Conservation (phyloP, 2,888 invertebrate genomes). For the Linyphia triangularis region DNA sequence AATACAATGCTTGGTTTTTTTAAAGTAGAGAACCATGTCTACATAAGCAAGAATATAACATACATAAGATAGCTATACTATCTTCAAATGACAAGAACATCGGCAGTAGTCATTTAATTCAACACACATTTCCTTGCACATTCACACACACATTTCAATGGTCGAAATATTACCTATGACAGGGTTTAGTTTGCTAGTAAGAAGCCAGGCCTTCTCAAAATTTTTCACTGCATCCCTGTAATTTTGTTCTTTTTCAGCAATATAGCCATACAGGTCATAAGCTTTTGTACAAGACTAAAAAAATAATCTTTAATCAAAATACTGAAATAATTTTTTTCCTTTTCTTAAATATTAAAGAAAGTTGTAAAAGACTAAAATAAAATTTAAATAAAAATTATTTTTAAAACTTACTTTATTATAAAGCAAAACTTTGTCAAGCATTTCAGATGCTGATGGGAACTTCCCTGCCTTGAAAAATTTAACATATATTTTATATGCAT, state of each 20-base stretch:
- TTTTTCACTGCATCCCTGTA: slow-evolving; percentile 90
- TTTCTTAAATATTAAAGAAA: too few relatives aligned
- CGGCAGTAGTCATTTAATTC: background rate
- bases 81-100: background rate
- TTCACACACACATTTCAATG: background rate
- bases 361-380: background rate
- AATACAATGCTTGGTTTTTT: too few relatives aligned
- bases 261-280: slow-evolving; percentile 90
- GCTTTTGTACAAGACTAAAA: slow-evolving; percentile 90
- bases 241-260: slow-evolving; percentile 94
- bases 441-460: slow-evolving; percentile 90
- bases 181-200: slow-evolving; percentile 89
- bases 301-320: background rate
- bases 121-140: background rate
- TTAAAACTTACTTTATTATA: slow-evolving; percentile 80
- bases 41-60: background rate
- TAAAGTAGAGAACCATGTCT: too few relatives aligned
- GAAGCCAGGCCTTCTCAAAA: slow-evolving; percentile 92
- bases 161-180: slow-evolving; percentile 83
- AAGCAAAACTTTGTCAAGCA: slow-evolving; percentile 83
- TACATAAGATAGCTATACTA: background rate
- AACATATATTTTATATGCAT: background rate
- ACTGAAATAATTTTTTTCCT: background rate
- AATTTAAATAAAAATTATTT: background rate
- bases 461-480: slow-evolving; percentile 83